Base-by-base conservation (phyloP, 2,888 invertebrate species). In the Antheraea assamensis region DNA sequence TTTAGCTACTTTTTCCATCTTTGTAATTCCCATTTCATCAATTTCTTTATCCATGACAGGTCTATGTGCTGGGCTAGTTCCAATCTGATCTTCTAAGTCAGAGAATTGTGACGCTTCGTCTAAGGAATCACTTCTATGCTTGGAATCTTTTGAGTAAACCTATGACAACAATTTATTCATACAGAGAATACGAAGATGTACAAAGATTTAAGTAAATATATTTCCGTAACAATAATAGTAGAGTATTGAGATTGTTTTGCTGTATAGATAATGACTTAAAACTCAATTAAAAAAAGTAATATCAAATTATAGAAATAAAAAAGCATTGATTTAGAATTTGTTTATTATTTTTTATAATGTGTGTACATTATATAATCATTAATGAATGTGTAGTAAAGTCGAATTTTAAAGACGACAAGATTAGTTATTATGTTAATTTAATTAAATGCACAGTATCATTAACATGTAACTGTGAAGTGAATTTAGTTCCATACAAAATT, bases 31-130 rank as follows among this genome's bases (percentile, higher is more conserved):
- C 64, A 83, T 77, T 72, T 85, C 86, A 71, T 77, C 64, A 15
- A 77, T 73, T 35, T 86, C 85, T 80, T 86, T 89, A 31, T 88
- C 89, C 66, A 81, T 58, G 17, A 79, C 75, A 35, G 89, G 87
- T 75, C 82, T 89, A 71, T 90, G 93, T 27, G 91, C 90, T 58
- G 94, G 92, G 79, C 93, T 94, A 71, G 90, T 84, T 15, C 92
- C 93, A 27, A 92, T 85, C 84, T 94, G 94, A 72, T 95, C 95
- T 76, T 95, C 95, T 77, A 95, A 85, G 77, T 95, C 95, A 30
- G 95, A 95, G 82, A 95, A 95, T 77, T 94, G 95, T 13, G 95
- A 94, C 2, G 94, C 84, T 83, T 95, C 95, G 71, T 95, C 95
- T 77, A 95, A 82, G 0, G 95, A 95, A 78, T 95, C 95, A 82